Evolutionary conservation across 2,888 invertebrate genomes (phyloP), one percentile per base, ranked within the genome.

Genomic region (Leucophenga montana): DNA sequence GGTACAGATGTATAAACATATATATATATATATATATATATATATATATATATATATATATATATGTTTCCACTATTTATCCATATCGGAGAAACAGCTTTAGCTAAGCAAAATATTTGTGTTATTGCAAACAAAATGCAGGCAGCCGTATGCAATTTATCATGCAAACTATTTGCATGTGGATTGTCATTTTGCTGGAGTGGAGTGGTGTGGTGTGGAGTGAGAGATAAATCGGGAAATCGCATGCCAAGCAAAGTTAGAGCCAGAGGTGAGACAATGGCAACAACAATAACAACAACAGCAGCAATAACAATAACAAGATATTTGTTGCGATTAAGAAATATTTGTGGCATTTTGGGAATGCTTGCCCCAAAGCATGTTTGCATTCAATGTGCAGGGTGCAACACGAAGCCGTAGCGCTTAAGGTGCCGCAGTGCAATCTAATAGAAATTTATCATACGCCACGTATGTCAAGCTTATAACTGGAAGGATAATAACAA

Each of bases 101-200:
- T 72, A 75, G 56, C 16, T 59, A 56, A 71, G 20, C 16, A 46
- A 50, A 20, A 54, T 53, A 48, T 18, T 54, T 70, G 44, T 16
- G 33, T 16, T 31, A 27, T 18, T 14, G 22, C n/a, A 46, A 59
- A 16, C 59, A 14, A 46, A 67, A 81, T 76, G 73, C 75, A 56
- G 64, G 64, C 59, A 74, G 53, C 64, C 53, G 82, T 81, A 77
- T 77, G 83, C 64, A 74, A 82, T 83, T 80, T 81, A 83, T 81
- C 81, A 82, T 82, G 61, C 67, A 39, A 22, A 59, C 54, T 69
- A 82, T 80, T 77, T 77, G 71, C 73, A 73, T 80, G 77, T 78
- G 64, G 75, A 80, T 70, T 78, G 78, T 71, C 74, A 75, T 71
- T 73, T 18, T 13, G 11, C 33, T 1, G 33, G 0, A 16, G n/a